These are phyloP conservation scores for Hassar affinis DNA, from an alignment of 2,113 vertebrate genomes.

Conservation along the genomic window DNA sequence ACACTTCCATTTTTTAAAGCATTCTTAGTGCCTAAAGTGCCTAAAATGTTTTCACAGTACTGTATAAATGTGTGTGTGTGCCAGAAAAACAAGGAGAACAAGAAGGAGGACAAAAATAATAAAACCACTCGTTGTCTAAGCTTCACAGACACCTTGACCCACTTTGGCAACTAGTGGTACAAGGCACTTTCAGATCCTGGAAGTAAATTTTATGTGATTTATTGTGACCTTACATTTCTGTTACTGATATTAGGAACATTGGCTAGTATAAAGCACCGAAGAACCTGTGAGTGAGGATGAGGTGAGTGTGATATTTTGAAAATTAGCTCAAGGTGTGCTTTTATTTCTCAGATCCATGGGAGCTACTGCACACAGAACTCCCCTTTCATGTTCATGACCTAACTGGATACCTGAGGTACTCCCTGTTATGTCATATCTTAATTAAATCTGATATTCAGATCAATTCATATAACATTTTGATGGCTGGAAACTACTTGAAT, in stretches of 20 bases:
- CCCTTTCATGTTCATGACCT: constrained; percentile 7
- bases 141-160: not conserved
- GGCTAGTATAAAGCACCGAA: not conserved
- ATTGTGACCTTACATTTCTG: not conserved
- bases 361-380: not conserved
- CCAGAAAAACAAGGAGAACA: not conserved
- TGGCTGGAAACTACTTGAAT: not conserved
- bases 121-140: not conserved
- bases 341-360: not conserved
- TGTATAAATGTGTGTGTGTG: no score
- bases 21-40: no score
- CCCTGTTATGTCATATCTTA: not conserved
- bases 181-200: not conserved
- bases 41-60: no score
- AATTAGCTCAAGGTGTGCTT: not conserved
- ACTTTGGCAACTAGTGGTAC: not conserved
- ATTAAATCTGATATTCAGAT: not conserved
- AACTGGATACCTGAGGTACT: not conserved
- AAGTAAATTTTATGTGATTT: not conserved
- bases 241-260: not conserved
- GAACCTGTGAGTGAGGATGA: not conserved
- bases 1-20: no score
- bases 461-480: not conserved
- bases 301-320: not conserved
- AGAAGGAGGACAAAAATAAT: not conserved